Conservation (phyloP, 2,888 invertebrate species). For the Bruchidius siliquastri region DNA sequence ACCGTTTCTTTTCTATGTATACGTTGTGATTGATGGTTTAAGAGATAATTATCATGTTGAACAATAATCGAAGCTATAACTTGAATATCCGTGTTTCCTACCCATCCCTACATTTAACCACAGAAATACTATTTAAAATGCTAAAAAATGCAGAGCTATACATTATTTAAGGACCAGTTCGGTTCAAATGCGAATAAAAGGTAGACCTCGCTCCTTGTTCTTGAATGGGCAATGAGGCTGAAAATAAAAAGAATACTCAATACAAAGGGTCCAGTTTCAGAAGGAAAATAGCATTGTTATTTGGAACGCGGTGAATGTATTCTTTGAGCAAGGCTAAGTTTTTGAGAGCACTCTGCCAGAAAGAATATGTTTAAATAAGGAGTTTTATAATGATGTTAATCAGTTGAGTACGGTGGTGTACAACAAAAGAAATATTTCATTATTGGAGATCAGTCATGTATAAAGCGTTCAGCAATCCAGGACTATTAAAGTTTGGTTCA, state of each 20-base stretch:
- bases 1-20: too few relatives aligned
- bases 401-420: background rate
- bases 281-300: background rate
- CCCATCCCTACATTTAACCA: background rate
- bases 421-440: background rate
- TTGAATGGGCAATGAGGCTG: background rate
- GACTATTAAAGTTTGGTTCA: background rate
- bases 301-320: background rate
- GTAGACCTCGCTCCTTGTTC: background rate
- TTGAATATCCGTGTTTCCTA: background rate
- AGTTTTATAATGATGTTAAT: background rate
- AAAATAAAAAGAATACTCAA: background rate
- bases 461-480: background rate
- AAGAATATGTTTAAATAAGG: background rate
- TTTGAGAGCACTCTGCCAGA: background rate
- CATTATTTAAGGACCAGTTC: slow-evolving; percentile 20
- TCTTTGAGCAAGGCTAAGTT: background rate
- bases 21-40: too few relatives aligned
- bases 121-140: slow-evolving; percentile 17
- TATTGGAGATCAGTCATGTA: background rate
- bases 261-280: background rate
- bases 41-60: too few relatives aligned
- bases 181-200: background rate
- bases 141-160: slow-evolving; percentile 26
- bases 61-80: too few relatives aligned